Evolutionary conservation across 2,113 vertebrate genomes (phyloP), one percentile per base, ranked within the genome.

Genomic region (Sprattus sprattus): DNA sequence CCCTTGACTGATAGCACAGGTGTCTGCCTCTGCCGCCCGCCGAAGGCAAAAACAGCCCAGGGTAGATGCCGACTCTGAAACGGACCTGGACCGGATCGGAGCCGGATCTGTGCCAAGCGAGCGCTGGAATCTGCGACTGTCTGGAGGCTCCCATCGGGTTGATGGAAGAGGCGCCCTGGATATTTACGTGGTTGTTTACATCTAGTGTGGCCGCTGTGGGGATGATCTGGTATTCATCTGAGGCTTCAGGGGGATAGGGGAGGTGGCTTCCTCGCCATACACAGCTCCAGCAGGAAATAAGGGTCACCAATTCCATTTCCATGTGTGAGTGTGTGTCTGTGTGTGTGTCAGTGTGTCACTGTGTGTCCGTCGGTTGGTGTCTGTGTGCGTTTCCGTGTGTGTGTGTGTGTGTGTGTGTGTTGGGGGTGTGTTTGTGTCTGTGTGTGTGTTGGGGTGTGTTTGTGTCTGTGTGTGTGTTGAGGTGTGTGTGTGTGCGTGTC

Each of bases 151-250:
- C 90, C 83, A 89, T 92, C 91, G 89, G 89, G 90, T 90, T 91
- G 90, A 91, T 91, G 86, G 89, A 92, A 85, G 88, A 88, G 89
- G 86, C 88, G 10, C 11, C 86, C 89, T 88, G 50, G 82, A 87
- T 83, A 87, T 88, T 89, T 84, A 84, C 85, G 86, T 86, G 87
- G 91, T 92, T 92, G 88, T 93, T 92, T 92, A 92, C 87, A 91
- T 87, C 86, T 81, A 81, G 89, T 89, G 91, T 49, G 81, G 84
- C 25, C 54, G 18, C 91, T 85, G 89, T 86, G 86, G 88, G 89
- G 83, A 82, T 86, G 89, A 92, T 93, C 91, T 86, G 90, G 90
- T 90, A 93, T 94, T 93, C 92, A 91, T 88, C 75, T 54, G 91
- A 90, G 93, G 92, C 91, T 46, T 91, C 88, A 71, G n/a, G 45